These are phyloP conservation scores for Embiotoca jacksoni DNA, from an alignment of 2,113 vertebrate species.

Conservation along the genomic window DNA sequence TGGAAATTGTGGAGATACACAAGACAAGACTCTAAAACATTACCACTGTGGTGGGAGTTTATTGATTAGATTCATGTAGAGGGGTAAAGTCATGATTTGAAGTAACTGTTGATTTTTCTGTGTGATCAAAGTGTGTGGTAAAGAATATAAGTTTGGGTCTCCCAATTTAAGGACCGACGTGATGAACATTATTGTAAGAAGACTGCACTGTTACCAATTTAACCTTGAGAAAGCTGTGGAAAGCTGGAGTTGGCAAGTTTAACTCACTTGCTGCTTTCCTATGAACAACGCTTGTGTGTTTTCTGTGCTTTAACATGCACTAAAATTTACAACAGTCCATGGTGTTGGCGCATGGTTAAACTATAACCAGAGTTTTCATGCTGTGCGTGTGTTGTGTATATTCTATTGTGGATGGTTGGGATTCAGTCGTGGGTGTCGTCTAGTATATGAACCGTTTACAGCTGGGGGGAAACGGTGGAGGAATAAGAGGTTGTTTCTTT, in stretches of 20 bases:
- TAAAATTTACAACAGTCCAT: constrained; percentile 55
- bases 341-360: constrained; percentile 60
- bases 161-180: constrained; percentile 21
- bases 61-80: constrained; percentile 18
- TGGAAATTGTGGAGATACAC: constrained; percentile 28
- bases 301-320: constrained; percentile 67
- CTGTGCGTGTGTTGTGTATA: constrained; percentile 63
- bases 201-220: constrained; percentile 41
- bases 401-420: constrained; percentile 59
- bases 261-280: constrained; percentile 62
- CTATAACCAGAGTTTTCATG: constrained; percentile 65
- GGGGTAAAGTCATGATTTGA: constrained; percentile 44
- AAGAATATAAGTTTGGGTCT: constrained; percentile 35
- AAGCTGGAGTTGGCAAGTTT: constrained; percentile 50
- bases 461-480: background rate
- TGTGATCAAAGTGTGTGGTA: constrained; percentile 42
- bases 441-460: constrained; percentile 54
- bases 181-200: constrained; percentile 25
- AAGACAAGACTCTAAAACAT: constrained; percentile 11
- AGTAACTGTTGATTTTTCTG: constrained; percentile 53
- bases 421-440: constrained; percentile 43
- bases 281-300: constrained; percentile 60
- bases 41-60: constrained; percentile 45
- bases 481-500: constrained; percentile 39
- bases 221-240: constrained; percentile 29